phyloP scores from a whole-genome alignment of 2,113 vertebrate species.

The Cichladusa arquata region DNA sequence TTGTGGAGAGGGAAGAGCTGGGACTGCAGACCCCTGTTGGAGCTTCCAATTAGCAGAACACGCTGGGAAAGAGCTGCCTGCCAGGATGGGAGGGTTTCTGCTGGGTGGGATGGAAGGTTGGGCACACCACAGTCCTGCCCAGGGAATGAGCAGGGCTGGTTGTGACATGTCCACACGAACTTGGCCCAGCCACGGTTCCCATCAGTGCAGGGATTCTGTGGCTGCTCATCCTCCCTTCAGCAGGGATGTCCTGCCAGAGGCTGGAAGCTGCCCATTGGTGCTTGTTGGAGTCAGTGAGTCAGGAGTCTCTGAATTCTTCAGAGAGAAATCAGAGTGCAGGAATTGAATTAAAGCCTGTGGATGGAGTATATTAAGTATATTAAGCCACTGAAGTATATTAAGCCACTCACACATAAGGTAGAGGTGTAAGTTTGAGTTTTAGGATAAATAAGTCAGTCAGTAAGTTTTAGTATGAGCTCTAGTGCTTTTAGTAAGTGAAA shows the following conservation, averaged over 20 bases:
- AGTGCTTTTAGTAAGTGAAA: no score
- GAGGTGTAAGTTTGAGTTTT: no score
- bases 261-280: neutral
- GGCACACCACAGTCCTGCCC: neutral
- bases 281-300: no score
- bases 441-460: no score
- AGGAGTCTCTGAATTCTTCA: no score
- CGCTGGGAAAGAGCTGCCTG: neutral
- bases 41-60: slow-evolving; percentile 56
- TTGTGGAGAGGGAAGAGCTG: neutral
- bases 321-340: no score
- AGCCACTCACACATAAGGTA: no score
- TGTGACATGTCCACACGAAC: neutral
- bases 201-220: neutral
- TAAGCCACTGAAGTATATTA: no score
- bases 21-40: neutral
- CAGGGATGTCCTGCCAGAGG: neutral
- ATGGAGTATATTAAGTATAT: no score
- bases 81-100: neutral
- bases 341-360: no score
- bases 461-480: no score
- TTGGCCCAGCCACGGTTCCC: neutral
- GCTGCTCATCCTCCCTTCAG: neutral
- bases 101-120: neutral
- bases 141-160: neutral